These are phyloP conservation scores for Premnoplex brunnescens DNA, from an alignment of 2,797 vertebrate species.

Conservation along the genomic window DNA sequence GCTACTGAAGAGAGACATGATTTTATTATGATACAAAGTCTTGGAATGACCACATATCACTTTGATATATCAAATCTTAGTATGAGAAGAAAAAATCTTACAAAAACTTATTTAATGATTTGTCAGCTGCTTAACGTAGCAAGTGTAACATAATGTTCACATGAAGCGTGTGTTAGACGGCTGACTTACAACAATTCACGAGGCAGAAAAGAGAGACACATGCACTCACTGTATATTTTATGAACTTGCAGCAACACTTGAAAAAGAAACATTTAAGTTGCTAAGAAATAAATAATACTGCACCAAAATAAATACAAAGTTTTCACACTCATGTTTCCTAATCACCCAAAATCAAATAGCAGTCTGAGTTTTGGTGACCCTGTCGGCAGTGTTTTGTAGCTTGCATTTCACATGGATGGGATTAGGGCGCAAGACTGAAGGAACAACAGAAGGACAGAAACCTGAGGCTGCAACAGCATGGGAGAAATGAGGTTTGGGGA, in stretches of 20 bases:
- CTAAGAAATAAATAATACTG: neutral
- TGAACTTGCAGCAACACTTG: neutral
- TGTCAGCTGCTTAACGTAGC: neutral
- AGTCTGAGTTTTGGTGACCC: neutral
- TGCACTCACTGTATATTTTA: neutral
- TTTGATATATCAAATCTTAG: neutral
- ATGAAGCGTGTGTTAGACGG: neutral
- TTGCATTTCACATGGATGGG: neutral
- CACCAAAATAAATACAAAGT: neutral
- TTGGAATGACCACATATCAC: neutral
- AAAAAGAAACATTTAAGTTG: neutral
- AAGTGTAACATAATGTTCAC: fast-evolving
- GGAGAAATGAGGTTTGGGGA: neutral
- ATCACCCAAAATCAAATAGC: neutral
- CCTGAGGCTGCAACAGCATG: neutral
- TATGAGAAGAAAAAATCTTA: neutral
- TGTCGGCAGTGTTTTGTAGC: neutral
- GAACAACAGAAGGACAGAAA: neutral
- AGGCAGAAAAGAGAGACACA: neutral
- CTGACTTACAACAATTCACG: neutral
- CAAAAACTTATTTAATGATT: neutral
- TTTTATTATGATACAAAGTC: neutral
- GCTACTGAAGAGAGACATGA: neutral
- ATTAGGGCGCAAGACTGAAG: neutral
- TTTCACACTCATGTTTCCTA: neutral